Evolutionary conservation across 2,113 vertebrate species (phyloP).

Genomic region (Empidonax alnorum): DNA sequence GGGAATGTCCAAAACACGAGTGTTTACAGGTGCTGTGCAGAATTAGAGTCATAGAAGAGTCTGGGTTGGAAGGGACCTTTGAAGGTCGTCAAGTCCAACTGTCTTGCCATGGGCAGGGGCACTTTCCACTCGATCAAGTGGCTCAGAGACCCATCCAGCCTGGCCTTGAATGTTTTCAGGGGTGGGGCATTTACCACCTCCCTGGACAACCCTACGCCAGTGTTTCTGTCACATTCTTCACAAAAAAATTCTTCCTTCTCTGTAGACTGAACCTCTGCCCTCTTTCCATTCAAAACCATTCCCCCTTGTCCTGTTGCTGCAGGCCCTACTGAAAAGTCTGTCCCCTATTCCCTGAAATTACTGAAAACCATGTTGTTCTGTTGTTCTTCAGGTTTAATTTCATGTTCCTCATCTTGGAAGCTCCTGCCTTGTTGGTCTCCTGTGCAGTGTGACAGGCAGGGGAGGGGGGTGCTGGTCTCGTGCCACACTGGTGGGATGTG

Average conservation of each 20-base stretch:
- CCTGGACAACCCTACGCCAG: not conserved
- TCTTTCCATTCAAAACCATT: not conserved
- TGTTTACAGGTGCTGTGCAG: not conserved
- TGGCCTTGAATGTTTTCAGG: not conserved
- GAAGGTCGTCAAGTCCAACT: not conserved
- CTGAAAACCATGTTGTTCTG: not conserved
- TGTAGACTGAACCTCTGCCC: fast-evolving
- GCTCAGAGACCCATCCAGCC: not conserved
- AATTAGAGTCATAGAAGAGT: not conserved
- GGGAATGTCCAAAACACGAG: not conserved
- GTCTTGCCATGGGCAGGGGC: not conserved
- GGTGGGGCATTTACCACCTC: not conserved
- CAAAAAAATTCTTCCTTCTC: not conserved
- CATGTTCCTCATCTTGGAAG: not conserved
- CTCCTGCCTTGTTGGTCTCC: not conserved
- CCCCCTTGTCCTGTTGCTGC: not conserved
- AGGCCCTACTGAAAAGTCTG: not conserved
- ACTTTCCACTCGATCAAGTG: not conserved
- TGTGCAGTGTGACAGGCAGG: not conserved
- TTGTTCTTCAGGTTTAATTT: not conserved
- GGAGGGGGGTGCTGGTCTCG: not conserved
- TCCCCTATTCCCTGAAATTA: not conserved
- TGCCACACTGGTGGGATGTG: not conserved
- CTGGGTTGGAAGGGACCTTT: not conserved
- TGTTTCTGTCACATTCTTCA: not conserved